Evolutionary conservation across 2,113 vertebrate species (phyloP), one percentile per base, ranked within the genome.

Genomic region (Alouatta palliata): DNA sequence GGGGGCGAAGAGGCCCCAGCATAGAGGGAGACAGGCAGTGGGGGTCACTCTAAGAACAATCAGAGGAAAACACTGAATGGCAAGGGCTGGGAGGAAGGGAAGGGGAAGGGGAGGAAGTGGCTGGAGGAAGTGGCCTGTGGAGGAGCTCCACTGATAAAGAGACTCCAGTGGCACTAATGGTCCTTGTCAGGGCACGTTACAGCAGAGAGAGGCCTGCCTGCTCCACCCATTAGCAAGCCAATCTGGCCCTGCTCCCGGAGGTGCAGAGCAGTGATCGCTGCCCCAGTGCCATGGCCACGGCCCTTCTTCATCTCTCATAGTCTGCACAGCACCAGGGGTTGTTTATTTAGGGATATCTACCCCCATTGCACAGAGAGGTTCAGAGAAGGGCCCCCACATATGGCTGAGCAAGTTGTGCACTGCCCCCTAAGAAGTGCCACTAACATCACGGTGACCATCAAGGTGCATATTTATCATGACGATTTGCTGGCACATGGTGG

Each of bases 21-120:
- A 17, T 16, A 37, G 66, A 52, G 27, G 49, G 52, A 64, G 14
- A 52, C 37, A 85, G 35, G 21, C 14, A 5, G 68, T 2, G 23
- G 17, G 37, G 61, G 37, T 64, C 52, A 58, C 16, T 54, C 37
- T 16, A 30, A 81, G 75, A 97, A 97, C 97, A 97, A 97, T 93
- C 40, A 30, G 95, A 96, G 96, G 87, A 88, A 97, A 88, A 89
- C 47, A 30, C 56, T 52, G 49, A 90, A 76, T 37, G 84, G 49
- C 52, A 35, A 89, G n/a, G 80, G 45, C 30, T 93, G 75, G 90
- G 70, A 90, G 79, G 45, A 77, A 91, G n/a, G 70, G 91, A 80
- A 89, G 75, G 68, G 47, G 40, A 32, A 91, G 76, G 56, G 20
- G 11, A 66, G 92, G 84, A 68, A 54, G 30, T 21, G 0, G 7